phyloP scores from a whole-genome alignment of 2,888 invertebrate species.

The Orchesellides sinensis region DNA sequence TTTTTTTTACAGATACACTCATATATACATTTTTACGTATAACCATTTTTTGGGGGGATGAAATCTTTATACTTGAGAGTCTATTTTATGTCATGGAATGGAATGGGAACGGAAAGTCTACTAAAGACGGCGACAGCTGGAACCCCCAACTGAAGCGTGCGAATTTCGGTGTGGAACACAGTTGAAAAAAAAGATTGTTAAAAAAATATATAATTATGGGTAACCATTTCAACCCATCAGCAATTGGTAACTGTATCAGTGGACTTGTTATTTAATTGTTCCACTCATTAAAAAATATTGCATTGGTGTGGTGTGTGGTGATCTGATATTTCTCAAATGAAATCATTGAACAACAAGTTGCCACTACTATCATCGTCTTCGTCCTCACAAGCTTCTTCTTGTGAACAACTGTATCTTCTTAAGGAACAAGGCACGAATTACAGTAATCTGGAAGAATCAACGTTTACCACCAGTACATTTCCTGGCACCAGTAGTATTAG shows the following conservation, averaged over 20 bases:
- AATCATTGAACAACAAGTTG: slow-evolving; percentile 57
- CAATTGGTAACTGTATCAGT: too few species aligned
- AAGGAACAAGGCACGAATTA: slow-evolving; percentile 50
- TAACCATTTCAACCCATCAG: background rate
- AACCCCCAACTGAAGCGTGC: slow-evolving; percentile 65
- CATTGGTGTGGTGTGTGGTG: too few species aligned
- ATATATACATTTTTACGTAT: slow-evolving; percentile 26
- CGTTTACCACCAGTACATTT: slow-evolving; percentile 41
- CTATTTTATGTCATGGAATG: slow-evolving; percentile 62
- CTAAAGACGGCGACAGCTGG: slow-evolving; percentile 66
- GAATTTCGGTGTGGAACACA: slow-evolving; percentile 65
- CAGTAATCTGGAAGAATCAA: slow-evolving; percentile 36
- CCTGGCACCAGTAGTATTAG: slow-evolving; percentile 32
- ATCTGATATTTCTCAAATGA: slow-evolving; percentile 44
- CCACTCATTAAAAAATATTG: too few species aligned
- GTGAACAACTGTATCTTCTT: slow-evolving; percentile 17
- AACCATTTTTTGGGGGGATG: slow-evolving; percentile 65
- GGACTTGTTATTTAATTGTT: too few species aligned
- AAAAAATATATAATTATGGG: slow-evolving; percentile 39
- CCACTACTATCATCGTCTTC: too few species aligned
- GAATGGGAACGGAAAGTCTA: slow-evolving; percentile 66
- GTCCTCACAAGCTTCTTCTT: slow-evolving; percentile 43
- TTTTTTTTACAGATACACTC: slow-evolving; percentile 47
- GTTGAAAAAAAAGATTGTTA: slow-evolving; percentile 20
- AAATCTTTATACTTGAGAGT: slow-evolving; percentile 56